Conservation (phyloP, 2,888 invertebrate genomes). For the Epinotia brunnichana region DNA sequence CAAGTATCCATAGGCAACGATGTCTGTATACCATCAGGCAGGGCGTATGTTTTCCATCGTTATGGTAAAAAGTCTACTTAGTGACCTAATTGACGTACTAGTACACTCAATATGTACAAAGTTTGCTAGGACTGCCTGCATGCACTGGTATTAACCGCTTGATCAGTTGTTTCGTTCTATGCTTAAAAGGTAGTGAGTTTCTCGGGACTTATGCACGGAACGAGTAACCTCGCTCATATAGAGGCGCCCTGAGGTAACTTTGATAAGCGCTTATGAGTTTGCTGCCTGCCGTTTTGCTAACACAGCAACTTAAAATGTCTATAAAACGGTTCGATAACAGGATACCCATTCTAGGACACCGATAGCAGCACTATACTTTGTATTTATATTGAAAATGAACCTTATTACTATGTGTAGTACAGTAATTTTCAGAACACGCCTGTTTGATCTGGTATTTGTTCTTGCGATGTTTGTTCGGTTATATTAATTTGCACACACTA, state of each 20-base stretch:
- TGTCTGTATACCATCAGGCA: too few species aligned
- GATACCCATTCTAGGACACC: not conserved
- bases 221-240: not conserved
- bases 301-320: not conserved
- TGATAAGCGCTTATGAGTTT: constrained; percentile 15
- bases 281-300: not conserved
- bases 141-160: not conserved
- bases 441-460: not conserved
- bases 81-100: too few species aligned
- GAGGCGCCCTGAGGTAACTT: not conserved
- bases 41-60: too few species aligned
- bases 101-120: too few species aligned
- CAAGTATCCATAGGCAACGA: too few species aligned
- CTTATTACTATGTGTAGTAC: not conserved
- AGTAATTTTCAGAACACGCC: not conserved
- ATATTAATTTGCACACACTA: too few species aligned
- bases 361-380: not conserved
- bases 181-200: not conserved
- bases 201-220: not conserved
- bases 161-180: not conserved
- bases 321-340: constrained; percentile 9
- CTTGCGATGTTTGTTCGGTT: too few species aligned
- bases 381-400: not conserved
- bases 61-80: too few species aligned
- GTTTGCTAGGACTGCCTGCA: too few species aligned